phyloP scores from a whole-genome alignment of 2,888 invertebrate species.

The Euzetes globulus region DNA sequence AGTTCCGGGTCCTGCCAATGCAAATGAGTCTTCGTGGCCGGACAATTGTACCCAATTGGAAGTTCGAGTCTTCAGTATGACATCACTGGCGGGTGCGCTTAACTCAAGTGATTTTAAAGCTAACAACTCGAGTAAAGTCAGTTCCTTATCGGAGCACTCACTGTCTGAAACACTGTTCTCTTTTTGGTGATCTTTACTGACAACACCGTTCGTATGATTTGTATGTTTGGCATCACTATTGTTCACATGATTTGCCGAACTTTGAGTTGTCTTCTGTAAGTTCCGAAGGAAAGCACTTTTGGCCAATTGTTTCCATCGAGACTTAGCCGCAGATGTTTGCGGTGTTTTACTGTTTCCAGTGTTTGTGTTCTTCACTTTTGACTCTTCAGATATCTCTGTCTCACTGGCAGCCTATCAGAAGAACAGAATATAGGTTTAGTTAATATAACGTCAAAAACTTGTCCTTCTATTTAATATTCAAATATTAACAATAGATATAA shows the following conservation, averaged over 20 bases:
- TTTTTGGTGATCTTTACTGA: not conserved
- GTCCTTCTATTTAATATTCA: not conserved
- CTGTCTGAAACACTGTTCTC: not conserved
- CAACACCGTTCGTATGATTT: not conserved
- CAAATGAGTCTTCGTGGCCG: conserved; percentile 70
- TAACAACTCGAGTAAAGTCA: conserved; percentile 20
- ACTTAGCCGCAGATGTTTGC: conserved; percentile 33
- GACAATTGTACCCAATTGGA: conserved; percentile 78
- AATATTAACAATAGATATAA: not conserved
- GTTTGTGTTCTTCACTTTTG: conserved; percentile 34
- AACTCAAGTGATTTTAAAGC: conserved; percentile 71
- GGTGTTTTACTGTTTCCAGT: conserved; percentile 32
- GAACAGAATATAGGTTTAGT: not conserved
- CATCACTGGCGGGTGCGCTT: conserved; percentile 80
- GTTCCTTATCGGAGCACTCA: conserved; percentile 19
- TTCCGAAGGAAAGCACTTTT: conserved; percentile 39
- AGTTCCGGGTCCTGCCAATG: conserved; percentile 83
- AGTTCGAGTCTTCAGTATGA: conserved; percentile 56
- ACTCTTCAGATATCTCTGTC: conserved; percentile 37
- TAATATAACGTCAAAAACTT: not conserved
- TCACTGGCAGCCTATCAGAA: conserved; percentile 38
- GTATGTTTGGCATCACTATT: not conserved
- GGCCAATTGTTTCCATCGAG: conserved; percentile 40
- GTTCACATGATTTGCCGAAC: conserved; percentile 17
- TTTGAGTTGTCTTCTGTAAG: conserved; percentile 21